These are phyloP conservation scores for Phengaris arion DNA, from an alignment of 2,888 invertebrate species.

Conservation along the genomic window DNA sequence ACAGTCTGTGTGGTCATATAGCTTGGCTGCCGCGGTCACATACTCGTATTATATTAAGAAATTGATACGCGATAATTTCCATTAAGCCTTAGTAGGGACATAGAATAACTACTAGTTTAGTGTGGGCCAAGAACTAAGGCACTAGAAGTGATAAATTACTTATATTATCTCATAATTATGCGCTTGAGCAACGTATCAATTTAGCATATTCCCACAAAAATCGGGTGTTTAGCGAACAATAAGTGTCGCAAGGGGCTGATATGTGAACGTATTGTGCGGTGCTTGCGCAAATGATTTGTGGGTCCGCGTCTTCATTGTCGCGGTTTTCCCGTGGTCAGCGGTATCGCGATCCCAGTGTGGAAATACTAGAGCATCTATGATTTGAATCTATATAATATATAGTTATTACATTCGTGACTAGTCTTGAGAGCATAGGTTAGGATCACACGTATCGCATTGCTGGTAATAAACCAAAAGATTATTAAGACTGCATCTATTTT, in stretches of 20 bases:
- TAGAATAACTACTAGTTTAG: neutral
- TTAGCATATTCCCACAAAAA: slow-evolving; percentile 29
- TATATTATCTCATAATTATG: neutral
- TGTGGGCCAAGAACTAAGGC: neutral
- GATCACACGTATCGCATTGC: neutral
- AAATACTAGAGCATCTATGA: neutral
- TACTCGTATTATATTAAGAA: no score
- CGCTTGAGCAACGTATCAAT: slow-evolving; percentile 10
- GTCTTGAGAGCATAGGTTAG: neutral
- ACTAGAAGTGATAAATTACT: neutral
- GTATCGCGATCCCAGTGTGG: neutral
- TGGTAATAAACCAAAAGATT: neutral
- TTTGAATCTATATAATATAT: neutral
- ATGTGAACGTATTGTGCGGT: slow-evolving; percentile 23
- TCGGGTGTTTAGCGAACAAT: slow-evolving; percentile 27
- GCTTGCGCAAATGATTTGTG: slow-evolving; percentile 20
- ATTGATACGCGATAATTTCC: no score
- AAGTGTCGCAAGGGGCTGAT: slow-evolving; percentile 25
- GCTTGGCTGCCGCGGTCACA: no score
- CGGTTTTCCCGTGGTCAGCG: slow-evolving; percentile 25
- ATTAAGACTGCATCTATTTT: no score
- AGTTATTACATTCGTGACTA: neutral
- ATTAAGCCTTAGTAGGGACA: neutral
- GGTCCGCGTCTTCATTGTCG: slow-evolving; percentile 19
- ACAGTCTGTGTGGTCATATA: no score